Conservation (phyloP, 2,888 invertebrate genomes). For the Agriotes lineatus region DNA sequence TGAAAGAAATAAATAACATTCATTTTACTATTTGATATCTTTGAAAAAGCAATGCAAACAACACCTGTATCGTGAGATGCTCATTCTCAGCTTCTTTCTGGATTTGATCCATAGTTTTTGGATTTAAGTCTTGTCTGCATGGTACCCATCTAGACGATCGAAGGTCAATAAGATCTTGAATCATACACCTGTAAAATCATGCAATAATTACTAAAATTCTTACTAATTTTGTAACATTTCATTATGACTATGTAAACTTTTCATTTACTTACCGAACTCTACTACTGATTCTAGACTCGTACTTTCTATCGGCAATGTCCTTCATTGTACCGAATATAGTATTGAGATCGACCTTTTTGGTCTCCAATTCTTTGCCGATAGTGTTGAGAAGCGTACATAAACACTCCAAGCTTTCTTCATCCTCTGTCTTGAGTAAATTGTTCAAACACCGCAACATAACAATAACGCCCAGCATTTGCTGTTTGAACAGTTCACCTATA, state of each 20-base stretch:
- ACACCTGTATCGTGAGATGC: constrained; percentile 71
- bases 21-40: no score
- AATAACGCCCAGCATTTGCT: constrained; percentile 87
- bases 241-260: constrained; percentile 60
- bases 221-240: background rate
- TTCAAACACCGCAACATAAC: constrained; percentile 91
- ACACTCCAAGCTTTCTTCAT: constrained; percentile 94
- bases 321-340: constrained; percentile 78
- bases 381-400: constrained; percentile 92
- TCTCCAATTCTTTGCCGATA: constrained; percentile 87
- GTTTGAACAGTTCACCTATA: constrained; percentile 90
- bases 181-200: constrained; percentile 66
- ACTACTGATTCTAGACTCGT: constrained; percentile 74
- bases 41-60: no score
- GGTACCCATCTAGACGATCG: constrained; percentile 87
- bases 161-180: constrained; percentile 88
- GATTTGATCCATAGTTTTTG: constrained; percentile 95
- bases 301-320: constrained; percentile 76
- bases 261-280: constrained; percentile 68
- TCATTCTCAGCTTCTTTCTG: constrained; percentile 90
- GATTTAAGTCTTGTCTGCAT: constrained; percentile 86
- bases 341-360: constrained; percentile 68
- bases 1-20: no score
- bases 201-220: background rate
- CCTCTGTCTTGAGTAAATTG: constrained; percentile 79